Base-by-base conservation (phyloP, 2,888 invertebrate species). In the Thereva unica region DNA sequence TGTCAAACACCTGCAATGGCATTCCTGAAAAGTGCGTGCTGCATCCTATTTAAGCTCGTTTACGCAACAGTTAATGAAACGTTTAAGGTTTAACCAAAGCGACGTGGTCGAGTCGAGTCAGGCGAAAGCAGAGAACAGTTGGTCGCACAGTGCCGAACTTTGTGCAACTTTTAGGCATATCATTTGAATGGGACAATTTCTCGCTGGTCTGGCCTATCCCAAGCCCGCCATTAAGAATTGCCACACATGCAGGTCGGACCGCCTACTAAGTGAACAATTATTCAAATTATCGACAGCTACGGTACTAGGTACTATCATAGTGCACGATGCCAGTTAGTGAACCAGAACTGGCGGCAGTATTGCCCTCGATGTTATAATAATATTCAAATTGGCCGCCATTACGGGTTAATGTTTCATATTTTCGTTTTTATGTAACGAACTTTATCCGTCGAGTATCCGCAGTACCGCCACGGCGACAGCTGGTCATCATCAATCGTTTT, bases 301-400 rank as follows among this genome's bases (percentile, higher is more conserved):
- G 3, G 7, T 7, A 2, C n/a, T 35, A 23, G 44, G 6, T 56
- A 35, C 42, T 34, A 23, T 23, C 23, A 23, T 23, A 23, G 23
- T 23, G 23, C 23, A 23, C 23, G 23, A 23, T 23, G 23, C 23
- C 23, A 23, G 23, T 23, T 23, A 23, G 23, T 23, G 23, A 23
- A 23, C 23, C 23, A 23, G 23, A 23, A 23, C 23, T 23, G 23
- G 23, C 23, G 1, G 23, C 23, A 23, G 23, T 23, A 23, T 23
- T 23, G 23, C 23, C 23, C 23, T 23, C 23, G 23, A 23, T 23
- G 23, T 23, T 23, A 23, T 23, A 23, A 53, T 53, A 56, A 44
- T 44, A 56, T 56, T 56, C 56, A 56, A 56, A 56, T 56, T 56
- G 56, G 4, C 42, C 9, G 56, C 35, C 44, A 56, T 44, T 45